A percentile compares a stretch with the other conserved stretches of the same genome.
Conservation (phyloP, 1,140 invertebrate genomes). For the Dendroctonus valens region DNA sequence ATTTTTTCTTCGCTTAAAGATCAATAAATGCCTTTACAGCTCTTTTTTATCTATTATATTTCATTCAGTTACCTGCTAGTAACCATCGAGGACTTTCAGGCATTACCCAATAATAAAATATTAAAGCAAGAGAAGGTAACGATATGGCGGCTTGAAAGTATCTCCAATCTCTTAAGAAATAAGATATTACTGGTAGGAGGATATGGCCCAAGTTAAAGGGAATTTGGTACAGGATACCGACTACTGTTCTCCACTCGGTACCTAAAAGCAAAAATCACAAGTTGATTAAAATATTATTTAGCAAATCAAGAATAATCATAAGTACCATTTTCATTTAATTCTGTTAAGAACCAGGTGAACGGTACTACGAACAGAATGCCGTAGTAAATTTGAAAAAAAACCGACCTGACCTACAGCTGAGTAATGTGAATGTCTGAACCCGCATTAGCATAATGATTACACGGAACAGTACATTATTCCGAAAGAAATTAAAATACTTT, state of each 20-base stretch:
- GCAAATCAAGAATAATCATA: not conserved
- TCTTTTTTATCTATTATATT: no score
- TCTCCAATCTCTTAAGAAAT: constrained; percentile 68
- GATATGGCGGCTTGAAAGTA: constrained; percentile 74
- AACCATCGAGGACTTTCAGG: constrained; percentile 86
- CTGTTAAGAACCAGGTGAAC: no score
- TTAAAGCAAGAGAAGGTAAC: constrained; percentile 66
- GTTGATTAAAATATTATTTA: not conserved
- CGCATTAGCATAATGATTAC: not conserved
- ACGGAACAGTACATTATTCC: not conserved
- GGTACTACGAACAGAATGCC: no score
- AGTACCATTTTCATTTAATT: not conserved
- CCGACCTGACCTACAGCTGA: no score
- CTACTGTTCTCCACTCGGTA: constrained; percentile 63
- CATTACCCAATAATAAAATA: constrained; percentile 72
- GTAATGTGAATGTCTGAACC: not conserved
- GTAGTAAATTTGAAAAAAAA: no score
- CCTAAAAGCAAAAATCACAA: constrained; percentile 37
- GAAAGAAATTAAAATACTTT: not conserved
- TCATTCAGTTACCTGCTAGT: constrained; percentile 56
- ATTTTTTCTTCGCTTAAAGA: no score
- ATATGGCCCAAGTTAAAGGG: constrained; percentile 70
- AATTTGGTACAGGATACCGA: constrained; percentile 70
- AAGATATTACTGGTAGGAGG: constrained; percentile 59
- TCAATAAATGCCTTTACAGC: no score